Evolutionary conservation across 2,113 vertebrate species (phyloP), one percentile per base, ranked within the genome.

Genomic region (Motacilla alba): DNA sequence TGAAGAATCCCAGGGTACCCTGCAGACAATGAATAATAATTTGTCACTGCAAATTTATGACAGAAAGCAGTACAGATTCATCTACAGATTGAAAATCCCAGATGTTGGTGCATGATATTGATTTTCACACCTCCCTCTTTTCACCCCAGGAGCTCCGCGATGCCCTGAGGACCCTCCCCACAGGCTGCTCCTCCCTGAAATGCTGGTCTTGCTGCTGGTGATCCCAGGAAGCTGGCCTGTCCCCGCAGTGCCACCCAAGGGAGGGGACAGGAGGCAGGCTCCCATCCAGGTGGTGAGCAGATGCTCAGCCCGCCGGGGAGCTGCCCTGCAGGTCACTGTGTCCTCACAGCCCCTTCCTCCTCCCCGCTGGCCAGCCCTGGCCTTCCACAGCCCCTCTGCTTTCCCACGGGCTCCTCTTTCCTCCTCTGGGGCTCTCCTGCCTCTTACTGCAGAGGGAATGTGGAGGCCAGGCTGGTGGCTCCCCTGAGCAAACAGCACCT

Each of bases 301-400:
- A 31, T 76, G 58, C 24, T 47, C 53, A 33, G 11, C 30, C 44
- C 23, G 15, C 15, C 3, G 62, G 7, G 22, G 41, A 75, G 27
- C 43, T 79, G 28, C 26, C 16, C 15, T 82, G 24, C 49, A 24
- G 22, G 18, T 63, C 87, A 67, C 20, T 1, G 1, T 18, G 28
- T 41, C 53, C 37, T 16, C 2, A 4, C 8, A 27, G 60, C 8
- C 6, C 20, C 31, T 73, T 23, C 10, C 33, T 72, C 12, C 15
- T 68, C 13, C 24, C 6, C 18, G 6, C 14, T 6, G 1, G 50
- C 23, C 5, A 28, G 3, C 14, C 13, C 7, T 2, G 9, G 21
- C 9, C 13, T 74, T 66, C 39, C 41, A 28, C 1, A 2, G 23
- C 8, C 39, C 35, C 33, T 59, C 0, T 0, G 1, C 77, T 87